Evolutionary conservation across 1,140 invertebrate genomes (phyloP).

Genomic region (Platyura marginata): DNA sequence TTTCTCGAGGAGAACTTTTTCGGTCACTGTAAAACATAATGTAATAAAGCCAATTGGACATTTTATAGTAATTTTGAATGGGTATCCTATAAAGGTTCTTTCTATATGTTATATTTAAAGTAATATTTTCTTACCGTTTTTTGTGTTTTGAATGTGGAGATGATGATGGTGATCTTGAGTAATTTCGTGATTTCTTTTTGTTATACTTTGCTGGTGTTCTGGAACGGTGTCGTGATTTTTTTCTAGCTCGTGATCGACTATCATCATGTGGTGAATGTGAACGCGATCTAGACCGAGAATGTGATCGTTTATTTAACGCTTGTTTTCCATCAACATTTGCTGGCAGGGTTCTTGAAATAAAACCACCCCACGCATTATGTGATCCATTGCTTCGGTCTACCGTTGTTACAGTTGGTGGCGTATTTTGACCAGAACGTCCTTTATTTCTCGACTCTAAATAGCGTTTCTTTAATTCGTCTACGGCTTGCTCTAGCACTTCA

Average conservation of each 20-base stretch:
- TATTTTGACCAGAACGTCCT: constrained; percentile 32
- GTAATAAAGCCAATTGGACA: not conserved
- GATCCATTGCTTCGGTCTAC: constrained; percentile 28
- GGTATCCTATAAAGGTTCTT: not conserved
- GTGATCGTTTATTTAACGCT: constrained; percentile 17
- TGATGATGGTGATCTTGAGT: constrained; percentile 17
- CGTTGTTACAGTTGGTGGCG: constrained; percentile 30
- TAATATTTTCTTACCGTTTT: constrained; percentile 9
- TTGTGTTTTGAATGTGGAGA: constrained; percentile 22
- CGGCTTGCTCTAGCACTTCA: constrained; percentile 53
- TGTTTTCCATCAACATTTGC: constrained; percentile 10
- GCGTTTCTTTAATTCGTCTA: constrained; percentile 51
- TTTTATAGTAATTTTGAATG: not conserved
- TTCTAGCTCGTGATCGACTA: constrained; percentile 26
- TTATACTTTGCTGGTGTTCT: constrained; percentile 9
- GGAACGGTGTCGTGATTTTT: constrained; percentile 23
- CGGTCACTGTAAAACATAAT: constrained; percentile 1
- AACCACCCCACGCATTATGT: constrained; percentile 45
- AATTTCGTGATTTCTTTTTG: constrained; percentile 15
- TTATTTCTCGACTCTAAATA: constrained; percentile 60
- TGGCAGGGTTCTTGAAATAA: constrained; percentile 27
- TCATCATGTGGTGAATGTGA: constrained; percentile 19
- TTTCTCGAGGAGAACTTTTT: constrained; percentile 11
- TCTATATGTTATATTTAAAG: not conserved
- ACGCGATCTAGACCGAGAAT: constrained; percentile 14